A percentile compares a stretch with the other conserved stretches of the same genome.
These are phyloP conservation scores for Melanocharis versteri DNA, from an alignment of 2,113 vertebrate species.

Conservation along the genomic window DNA sequence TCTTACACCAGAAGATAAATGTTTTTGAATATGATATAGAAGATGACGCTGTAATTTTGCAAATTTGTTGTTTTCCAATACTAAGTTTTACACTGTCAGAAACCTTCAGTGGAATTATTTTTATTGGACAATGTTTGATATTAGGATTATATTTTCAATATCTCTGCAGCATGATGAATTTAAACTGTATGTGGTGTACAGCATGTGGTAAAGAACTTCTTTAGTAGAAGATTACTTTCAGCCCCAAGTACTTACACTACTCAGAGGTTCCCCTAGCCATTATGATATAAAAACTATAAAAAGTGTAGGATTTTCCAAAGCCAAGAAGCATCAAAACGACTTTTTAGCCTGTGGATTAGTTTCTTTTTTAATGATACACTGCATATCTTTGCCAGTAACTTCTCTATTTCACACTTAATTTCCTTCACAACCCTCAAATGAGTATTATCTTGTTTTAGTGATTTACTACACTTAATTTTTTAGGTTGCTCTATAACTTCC, in stretches of 20 bases:
- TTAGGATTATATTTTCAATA: neutral
- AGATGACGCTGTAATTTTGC: neutral
- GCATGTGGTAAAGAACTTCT: neutral
- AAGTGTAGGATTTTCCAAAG: neutral
- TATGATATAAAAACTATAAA: neutral
- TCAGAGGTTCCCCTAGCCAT: neutral
- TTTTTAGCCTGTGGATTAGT: neutral
- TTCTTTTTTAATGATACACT: neutral
- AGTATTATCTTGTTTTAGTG: slow-evolving; percentile 15
- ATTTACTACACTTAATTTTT: slow-evolving; percentile 44
- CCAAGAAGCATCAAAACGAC: neutral
- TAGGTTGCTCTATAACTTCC: slow-evolving; percentile 28
- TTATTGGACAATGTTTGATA: neutral
- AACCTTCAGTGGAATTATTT: neutral
- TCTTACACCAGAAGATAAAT: neutral
- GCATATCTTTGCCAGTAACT: neutral
- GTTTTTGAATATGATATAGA: neutral
- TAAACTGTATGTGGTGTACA: neutral
- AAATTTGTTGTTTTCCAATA: neutral
- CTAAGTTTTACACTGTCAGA: neutral
- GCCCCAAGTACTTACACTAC: neutral
- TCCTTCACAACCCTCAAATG: slow-evolving; percentile 13
- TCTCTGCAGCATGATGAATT: neutral
- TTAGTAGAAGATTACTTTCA: neutral
- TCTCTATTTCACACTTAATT: slow-evolving; percentile 46